A percentile compares a stretch with the other conserved stretches of the same genome.
These are phyloP conservation scores for Emydoidea blandingii DNA, from an alignment of 2,797 vertebrate genomes.

Conservation along the genomic window DNA sequence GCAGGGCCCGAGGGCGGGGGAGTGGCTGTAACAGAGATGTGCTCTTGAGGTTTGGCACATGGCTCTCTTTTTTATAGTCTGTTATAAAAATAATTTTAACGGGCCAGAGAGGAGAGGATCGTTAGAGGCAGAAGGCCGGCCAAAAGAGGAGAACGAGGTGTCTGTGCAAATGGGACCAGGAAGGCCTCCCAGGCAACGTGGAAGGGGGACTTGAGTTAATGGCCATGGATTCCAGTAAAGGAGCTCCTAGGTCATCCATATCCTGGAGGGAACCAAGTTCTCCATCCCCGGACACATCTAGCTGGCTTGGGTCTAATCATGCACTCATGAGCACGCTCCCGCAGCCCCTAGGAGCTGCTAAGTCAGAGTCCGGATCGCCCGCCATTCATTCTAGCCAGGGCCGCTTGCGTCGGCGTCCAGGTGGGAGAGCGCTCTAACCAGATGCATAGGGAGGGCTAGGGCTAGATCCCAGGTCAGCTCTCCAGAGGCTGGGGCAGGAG, in stretches of 20 bases:
- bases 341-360: no score
- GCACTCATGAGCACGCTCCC: neutral
- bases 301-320: neutral
- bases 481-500: neutral
- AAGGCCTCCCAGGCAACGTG: conserved; percentile 62
- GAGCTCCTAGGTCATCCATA: neutral
- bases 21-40: conserved; percentile 62
- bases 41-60: conserved; percentile 75
- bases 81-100: conserved; percentile 76
- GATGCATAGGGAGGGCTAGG: neutral
- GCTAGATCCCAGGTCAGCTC: neutral
- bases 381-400: neutral
- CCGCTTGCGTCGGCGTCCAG: neutral
- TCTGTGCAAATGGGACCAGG: neutral
- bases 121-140: neutral
- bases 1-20: neutral
- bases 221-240: conserved; percentile 8
- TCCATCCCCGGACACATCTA: neutral
- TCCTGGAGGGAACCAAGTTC: neutral
- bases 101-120: conserved; percentile 61
- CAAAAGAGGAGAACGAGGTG: conserved; percentile 59
- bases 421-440: neutral
- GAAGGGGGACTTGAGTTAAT: conserved; percentile 43
- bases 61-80: conserved; percentile 60
- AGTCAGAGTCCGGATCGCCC: neutral